Base-by-base conservation (phyloP, 2,797 vertebrate species). In the Buphagus erythrorhynchus region DNA sequence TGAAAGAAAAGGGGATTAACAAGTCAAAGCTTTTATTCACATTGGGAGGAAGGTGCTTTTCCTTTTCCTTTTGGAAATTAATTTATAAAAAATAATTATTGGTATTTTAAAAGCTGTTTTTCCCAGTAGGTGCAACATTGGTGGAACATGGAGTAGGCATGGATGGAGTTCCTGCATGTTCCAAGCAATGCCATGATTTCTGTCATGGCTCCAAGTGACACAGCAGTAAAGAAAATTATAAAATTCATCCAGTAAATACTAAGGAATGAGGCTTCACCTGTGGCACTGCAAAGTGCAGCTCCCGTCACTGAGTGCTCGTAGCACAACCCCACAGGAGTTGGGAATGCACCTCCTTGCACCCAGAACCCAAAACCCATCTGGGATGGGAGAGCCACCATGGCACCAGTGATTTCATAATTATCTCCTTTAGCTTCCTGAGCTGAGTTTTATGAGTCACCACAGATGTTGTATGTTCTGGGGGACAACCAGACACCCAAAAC, bases 91-190 rank as follows among this genome's bases (percentile, higher is more conserved):
- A 52, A 6, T 3, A 19, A 0, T 19, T 28, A 0, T 22, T 55
- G 5, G 1, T 5, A 2, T 16, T 71, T 67, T 33, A 26, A 61
- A 68, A 45, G 20, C 13, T 22, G 9, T 2, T 57, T 59, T 63
- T 58, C 10, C 7, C 14, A 9, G 2, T 28, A n/a, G 29, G 16
- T 21, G 42, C 26, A 18, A 40, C 2, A 2, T 2, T 6, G 2
- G 4, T 1, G 2, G 43, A 77, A 35, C 21, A 3, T 0, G 0
- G 52, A 52, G 31, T 0, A 0, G 11, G 19, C 1, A 18, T 1
- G 33, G 66, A 6, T 24, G 54, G 45, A 51, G 12, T 13, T 29
- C 36, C 49, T 15, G 42, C 33, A 1, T 17, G 3, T 33, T 45
- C n/a, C 4, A 6, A 52, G 46, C 0, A 48, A 38, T 20, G 26